Percentiles rank a stretch among this genome's conserved stretches.
These are phyloP conservation scores for Addax nasomaculatus DNA, from an alignment of 2,113 vertebrate species.

Conservation along the genomic window DNA sequence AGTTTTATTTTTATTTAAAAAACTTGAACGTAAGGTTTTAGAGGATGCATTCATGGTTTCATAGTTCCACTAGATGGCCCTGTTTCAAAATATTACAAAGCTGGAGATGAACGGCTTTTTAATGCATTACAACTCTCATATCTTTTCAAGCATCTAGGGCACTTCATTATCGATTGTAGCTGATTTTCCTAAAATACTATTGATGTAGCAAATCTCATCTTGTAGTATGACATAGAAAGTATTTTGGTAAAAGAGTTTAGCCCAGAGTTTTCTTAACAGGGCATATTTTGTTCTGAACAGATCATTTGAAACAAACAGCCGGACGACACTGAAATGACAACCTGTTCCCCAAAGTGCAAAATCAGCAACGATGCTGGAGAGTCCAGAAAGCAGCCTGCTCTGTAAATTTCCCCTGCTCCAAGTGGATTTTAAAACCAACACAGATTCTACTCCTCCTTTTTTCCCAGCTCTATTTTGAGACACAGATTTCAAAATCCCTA, in stretches of 20 bases:
- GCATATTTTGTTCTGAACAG: conserved; percentile 46
- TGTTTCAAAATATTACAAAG: conserved; percentile 42
- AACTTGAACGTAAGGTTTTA: background rate
- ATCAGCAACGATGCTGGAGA: conserved; percentile 17
- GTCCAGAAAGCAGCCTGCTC: background rate
- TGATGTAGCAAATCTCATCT: conserved; percentile 34
- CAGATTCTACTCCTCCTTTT: background rate
- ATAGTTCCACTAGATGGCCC: conserved; percentile 52
- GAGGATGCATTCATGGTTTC: background rate
- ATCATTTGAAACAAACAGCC: conserved; percentile 33
- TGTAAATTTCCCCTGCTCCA: conserved; percentile 36
- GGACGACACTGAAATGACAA: conserved; percentile 23
- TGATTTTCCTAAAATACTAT: conserved; percentile 35
- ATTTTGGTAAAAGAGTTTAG: conserved; percentile 37
- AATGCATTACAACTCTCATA: background rate
- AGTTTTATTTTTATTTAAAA: background rate
- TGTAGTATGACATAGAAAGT: conserved; percentile 30
- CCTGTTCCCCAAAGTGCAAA: conserved; percentile 8
- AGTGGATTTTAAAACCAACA: conserved; percentile 38
- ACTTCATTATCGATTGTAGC: conserved; percentile 20
- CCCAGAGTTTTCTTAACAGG: conserved; percentile 17
- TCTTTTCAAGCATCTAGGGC: conserved; percentile 34
- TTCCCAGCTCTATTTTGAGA: conserved; percentile 53
- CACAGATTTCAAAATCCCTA: conserved; percentile 46
- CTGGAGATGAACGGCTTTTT: background rate